Evolutionary conservation across 2,888 invertebrate genomes (phyloP), one percentile per base, ranked within the genome.

Genomic region (Aphrophora alni): DNA sequence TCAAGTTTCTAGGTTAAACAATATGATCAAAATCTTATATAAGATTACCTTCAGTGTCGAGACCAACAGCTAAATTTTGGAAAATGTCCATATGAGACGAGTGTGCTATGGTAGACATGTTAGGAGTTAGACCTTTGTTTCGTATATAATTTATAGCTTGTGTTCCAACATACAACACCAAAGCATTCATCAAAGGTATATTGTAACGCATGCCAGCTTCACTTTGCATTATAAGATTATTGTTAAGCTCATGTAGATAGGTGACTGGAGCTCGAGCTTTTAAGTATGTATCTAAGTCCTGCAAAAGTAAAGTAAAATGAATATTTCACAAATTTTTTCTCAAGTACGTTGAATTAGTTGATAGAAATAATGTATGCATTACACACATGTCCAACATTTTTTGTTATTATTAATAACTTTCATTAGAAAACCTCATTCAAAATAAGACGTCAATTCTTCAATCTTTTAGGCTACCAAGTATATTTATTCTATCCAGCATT

Each of bases 71-170:
- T 85, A 99, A 92, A 90, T 98, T 99, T 90, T 99, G 99, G 92
- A 99, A 99, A 85, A 99, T 99, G 88, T 99, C 99, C 98, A 99
- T 99, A 88, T 98, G 99, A 0, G 99, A 95, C 38, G 98, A 98
- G 88, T 99, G 98, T 0, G 98, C 97, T 84, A 99, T 98, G n/a
- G 98, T 98, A 71, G 97, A 94, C 94, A 98, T 98, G 87, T 95
- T 98, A 0, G 98, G 98, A 0, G 96, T 95, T 86, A 95, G 94
- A 73, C 96, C 95, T 89, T 98, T 98, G 86, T 93, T 93, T 82
- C 98, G 93, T 83, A 99, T 97, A 87, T 95, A 93, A 2, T 93
- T 92, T 85, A 99, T 99, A 4, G 99, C 99, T 89, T 98, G 97
- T 0, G 97, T 97, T 51, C 99, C 99, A 80, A 99, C 99, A 88